Base-by-base conservation (phyloP, 30 jellyfish, hydroid and myxozoan genomes). In the Hydractinia symbiolongicarpus region DNA sequence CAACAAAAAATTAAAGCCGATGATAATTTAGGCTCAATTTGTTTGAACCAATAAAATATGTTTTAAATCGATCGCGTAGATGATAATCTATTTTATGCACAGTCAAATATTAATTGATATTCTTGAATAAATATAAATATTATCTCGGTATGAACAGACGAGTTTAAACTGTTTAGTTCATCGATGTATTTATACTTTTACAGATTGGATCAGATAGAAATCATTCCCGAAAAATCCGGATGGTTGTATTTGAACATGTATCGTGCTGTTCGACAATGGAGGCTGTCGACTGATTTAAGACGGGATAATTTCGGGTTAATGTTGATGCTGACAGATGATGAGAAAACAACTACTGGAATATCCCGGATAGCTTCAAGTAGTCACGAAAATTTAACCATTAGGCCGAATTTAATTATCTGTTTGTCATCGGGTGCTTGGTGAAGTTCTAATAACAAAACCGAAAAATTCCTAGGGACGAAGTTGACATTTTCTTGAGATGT, bases 231-330 rank as follows among this genome's bases (percentile, higher is more conserved):
- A 10, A 49, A 50, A 53, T 62, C 94, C 20, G 60, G 86, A 4
- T 89, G 96, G 96, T 62, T 89, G 4, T 90, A 89, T 21, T 74
- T 89, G 16, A 92, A 89, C 70, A 79, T 83, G 15, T 83, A 72
- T 53, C 30, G 72, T 5, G 96, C 96, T 1, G 94, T 89, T 8
- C 53, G 77, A 58, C 83, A 40, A 10, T 89, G 96, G 96, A 76
- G 96, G 68, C 79, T 83, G 66, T 70, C 75, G 10, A 85, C 78
- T 44, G 61, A 71, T 53, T 58, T 71, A 17, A 53, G 50, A 51
- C 40, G 81, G n/a, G 85, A 83, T 15, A 89, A 89, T 72, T 89
- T 82, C 68, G 96, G 96, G 55, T 58, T 89, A 62, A 67, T 89
- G 51, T 73, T 89, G 40, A 89, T 86, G 67, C 70, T 89, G 3